These are phyloP conservation scores for Pantherophis alleghaniensis DNA, from an alignment of 2,797 vertebrate species.

Conservation along the genomic window DNA sequence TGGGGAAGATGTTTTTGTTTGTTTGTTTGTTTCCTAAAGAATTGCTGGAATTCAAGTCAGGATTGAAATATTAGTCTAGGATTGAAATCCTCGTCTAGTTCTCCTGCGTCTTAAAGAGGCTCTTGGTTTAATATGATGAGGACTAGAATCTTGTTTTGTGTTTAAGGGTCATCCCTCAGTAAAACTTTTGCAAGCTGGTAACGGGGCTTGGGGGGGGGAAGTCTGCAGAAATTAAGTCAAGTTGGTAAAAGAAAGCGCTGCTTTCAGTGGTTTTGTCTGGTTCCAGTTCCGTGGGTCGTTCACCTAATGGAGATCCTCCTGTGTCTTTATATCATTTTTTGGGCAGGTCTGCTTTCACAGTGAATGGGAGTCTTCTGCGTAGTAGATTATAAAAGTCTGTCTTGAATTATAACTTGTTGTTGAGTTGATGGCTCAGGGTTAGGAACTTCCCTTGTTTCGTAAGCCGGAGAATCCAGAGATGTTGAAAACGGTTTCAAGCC, in stretches of 20 bases:
- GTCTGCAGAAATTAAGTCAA: background rate
- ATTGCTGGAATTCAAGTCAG: too few species aligned
- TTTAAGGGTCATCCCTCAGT: background rate
- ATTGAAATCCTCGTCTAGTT: background rate
- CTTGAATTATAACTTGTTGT: background rate
- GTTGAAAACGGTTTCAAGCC: background rate
- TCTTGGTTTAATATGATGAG: background rate
- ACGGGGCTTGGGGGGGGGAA: background rate
- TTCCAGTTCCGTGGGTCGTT: background rate
- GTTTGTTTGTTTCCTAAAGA: background rate
- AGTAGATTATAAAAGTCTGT: background rate
- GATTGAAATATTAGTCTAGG: background rate
- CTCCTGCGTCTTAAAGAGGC: background rate
- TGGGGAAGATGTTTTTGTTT: background rate
- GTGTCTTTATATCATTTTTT: background rate
- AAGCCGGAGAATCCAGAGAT: background rate
- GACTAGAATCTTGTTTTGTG: background rate
- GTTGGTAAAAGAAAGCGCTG: background rate
- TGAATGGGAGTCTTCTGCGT: background rate
- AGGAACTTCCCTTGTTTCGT: background rate
- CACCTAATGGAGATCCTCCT: background rate
- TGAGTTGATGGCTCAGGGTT: background rate
- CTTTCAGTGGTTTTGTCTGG: background rate
- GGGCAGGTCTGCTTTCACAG: background rate
- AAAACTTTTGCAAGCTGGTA: background rate